These are phyloP conservation scores for Pterocles gutturalis DNA, from an alignment of 2,113 vertebrate species.

Conservation along the genomic window DNA sequence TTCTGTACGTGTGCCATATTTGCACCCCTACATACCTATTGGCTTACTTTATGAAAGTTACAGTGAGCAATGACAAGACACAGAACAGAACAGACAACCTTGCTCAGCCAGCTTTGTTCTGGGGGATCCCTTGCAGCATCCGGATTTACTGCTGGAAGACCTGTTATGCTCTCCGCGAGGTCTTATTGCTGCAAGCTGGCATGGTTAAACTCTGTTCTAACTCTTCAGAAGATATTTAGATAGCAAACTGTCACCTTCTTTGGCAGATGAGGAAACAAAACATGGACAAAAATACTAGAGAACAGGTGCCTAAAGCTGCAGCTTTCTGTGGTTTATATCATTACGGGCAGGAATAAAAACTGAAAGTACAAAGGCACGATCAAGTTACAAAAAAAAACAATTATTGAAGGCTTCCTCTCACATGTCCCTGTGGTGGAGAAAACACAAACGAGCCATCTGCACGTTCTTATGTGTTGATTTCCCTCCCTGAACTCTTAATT, in stretches of 20 bases:
- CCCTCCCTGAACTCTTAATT: not conserved
- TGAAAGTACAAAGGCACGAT: not conserved
- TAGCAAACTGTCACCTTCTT: rapidly evolving
- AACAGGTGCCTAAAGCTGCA: not conserved
- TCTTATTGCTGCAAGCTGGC: not conserved
- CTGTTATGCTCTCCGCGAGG: rapidly evolving
- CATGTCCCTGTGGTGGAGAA: not conserved
- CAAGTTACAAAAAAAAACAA: not conserved
- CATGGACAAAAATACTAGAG: not conserved
- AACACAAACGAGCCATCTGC: not conserved
- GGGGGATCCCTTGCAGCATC: not conserved
- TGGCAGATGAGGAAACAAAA: not conserved
- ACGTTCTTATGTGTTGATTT: not conserved
- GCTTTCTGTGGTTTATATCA: not conserved
- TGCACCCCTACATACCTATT: not conserved
- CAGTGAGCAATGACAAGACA: no score
- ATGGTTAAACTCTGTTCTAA: not conserved
- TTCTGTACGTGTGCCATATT: not conserved
- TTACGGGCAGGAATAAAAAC: not conserved
- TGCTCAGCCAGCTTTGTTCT: not conserved
- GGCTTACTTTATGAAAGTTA: not conserved
- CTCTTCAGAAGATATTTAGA: not conserved
- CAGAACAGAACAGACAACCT: not conserved
- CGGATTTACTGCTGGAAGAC: not conserved
- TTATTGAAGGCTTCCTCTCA: not conserved